phyloP scores from a whole-genome alignment of 2,113 vertebrate genomes.

The Sapajus apella region DNA sequence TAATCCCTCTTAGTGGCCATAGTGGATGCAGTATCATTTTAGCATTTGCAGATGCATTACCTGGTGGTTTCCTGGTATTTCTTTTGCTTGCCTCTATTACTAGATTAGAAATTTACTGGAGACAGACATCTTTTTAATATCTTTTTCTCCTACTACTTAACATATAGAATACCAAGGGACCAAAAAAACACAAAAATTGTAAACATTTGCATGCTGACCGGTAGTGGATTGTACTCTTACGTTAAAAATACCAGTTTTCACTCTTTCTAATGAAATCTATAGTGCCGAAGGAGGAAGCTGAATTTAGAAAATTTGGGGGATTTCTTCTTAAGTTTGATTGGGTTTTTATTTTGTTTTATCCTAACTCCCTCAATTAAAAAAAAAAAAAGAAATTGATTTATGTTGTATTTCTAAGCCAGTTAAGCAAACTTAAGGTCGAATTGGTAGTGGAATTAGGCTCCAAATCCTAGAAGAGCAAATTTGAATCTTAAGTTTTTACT shows the following conservation, averaged over 20 bases:
- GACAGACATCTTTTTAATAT: background rate
- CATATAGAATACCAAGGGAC: background rate
- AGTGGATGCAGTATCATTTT: background rate
- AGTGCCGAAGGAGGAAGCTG: background rate
- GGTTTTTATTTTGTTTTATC: background rate
- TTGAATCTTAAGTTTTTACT: background rate
- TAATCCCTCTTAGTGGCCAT: too few relatives aligned
- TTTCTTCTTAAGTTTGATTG: background rate
- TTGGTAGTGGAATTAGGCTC: background rate
- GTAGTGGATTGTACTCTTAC: background rate
- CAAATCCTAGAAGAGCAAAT: background rate
- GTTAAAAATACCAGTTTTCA: background rate
- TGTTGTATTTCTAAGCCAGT: background rate
- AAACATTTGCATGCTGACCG: background rate
- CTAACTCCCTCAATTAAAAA: background rate
- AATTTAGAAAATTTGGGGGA: background rate
- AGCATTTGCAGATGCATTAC: background rate
- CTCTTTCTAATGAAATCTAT: background rate
- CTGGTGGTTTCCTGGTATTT: background rate
- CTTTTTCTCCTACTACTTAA: background rate
- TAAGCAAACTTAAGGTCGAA: background rate
- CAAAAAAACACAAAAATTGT: background rate
- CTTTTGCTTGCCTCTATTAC: background rate
- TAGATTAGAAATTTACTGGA: background rate
- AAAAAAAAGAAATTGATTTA: background rate